Base-by-base conservation (phyloP, 2,113 vertebrate species). In the Pelecanus crispus region DNA sequence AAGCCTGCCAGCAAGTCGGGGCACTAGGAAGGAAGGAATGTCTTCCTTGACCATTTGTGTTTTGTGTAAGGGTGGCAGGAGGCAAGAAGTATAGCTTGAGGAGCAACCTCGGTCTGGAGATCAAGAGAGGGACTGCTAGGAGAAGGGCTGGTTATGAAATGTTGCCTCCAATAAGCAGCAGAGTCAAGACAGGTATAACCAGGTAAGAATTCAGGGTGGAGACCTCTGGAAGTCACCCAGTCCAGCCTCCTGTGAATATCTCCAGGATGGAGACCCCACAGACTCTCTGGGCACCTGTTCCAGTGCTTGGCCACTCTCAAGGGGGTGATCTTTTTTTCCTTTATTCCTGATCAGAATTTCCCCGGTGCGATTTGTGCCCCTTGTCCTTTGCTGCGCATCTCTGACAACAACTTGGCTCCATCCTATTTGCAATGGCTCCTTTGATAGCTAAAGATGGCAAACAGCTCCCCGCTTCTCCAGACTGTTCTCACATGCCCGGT, bases 31-130 rank as follows among this genome's bases (percentile, higher is more conserved):
- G 31, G 62, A 95, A 86, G 24, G 65, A 82, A 56, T 2, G 0
- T 26, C 34, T n/a, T 65, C n/a, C 17, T 44, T 65, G 18, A 28
- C 4, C 1, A 0, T 11, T 79, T 63, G 20, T 44, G 29, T 32
- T 72, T 62, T 62, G 19, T 70, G 8, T 61, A 75, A 85, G n/a
- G 25, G 44, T 8, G 5, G 25, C n/a, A 82, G 66, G 66, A 88
- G 12, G 36, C 49, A 75, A 79, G 63, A 63, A 7, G 10, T 12
- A 49, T 4, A 58, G 36, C 34, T 68, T 61, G 24, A 93, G 26
- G 52, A 82, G 24, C 29, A 56, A 44, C 24, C 9, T 50, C 44
- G 70, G 38, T 8, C 10, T 32, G 61, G n/a, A 81, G 22, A 85
- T 40, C 40, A 71, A 71, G 47, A 83, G 17, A 53, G 11, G 32